phyloP scores from a whole-genome alignment of 2,888 invertebrate species.

The Dynastes tityus region DNA sequence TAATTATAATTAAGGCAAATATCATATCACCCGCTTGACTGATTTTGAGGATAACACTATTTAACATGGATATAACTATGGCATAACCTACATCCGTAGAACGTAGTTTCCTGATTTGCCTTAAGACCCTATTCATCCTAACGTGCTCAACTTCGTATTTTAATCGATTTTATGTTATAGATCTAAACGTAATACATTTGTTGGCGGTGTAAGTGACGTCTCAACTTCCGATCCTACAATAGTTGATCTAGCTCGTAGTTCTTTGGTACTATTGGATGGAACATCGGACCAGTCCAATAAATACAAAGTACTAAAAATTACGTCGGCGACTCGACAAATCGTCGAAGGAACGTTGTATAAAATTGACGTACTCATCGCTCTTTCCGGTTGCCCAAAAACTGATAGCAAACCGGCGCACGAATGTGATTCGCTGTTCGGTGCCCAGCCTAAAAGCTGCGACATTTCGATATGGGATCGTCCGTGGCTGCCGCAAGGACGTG shows the following conservation, averaged over 20 bases:
- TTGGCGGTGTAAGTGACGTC: conserved; percentile 52
- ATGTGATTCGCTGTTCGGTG: conserved; percentile 60
- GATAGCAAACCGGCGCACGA: conserved; percentile 59
- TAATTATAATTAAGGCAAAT: no score
- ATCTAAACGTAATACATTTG: conserved; percentile 41
- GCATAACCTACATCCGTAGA: no score
- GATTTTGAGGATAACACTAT: no score
- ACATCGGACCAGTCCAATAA: conserved; percentile 58
- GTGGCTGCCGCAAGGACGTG: conserved; percentile 72
- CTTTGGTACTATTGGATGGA: conserved; percentile 61
- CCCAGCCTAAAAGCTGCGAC: conserved; percentile 67
- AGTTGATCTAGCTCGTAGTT: conserved; percentile 55
- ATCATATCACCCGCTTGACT: no score
- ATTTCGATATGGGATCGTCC: conserved; percentile 75
- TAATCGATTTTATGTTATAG: no score
- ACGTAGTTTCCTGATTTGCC: no score
- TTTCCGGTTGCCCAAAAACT: conserved; percentile 71
- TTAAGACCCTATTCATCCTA: no score
- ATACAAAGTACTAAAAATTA: conserved; percentile 67
- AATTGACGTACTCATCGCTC: conserved; percentile 75
- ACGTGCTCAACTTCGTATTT: no score
- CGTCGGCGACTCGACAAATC: conserved; percentile 71
- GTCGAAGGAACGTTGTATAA: conserved; percentile 74
- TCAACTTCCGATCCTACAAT: conserved; percentile 58
- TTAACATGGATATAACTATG: no score